A percentile compares a stretch with the other conserved stretches of the same genome.
Evolutionary conservation across 1,140 invertebrate genomes (phyloP).

Genomic region (Aphis gossypii): DNA sequence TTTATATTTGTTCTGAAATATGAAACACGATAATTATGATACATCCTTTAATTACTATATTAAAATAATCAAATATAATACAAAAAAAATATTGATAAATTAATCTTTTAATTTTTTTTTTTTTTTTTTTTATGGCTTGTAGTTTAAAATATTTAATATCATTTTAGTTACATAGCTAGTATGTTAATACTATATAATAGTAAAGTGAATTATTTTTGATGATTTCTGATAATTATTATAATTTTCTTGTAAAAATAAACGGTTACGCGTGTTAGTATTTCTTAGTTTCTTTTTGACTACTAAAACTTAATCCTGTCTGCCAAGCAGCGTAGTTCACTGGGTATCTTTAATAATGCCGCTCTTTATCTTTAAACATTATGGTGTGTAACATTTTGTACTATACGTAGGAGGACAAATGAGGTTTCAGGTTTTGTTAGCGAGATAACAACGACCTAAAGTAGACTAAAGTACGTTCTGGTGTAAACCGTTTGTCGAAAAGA

Average conservation of each 20-base stretch:
- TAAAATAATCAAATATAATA: neutral
- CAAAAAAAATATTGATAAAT: too few species aligned
- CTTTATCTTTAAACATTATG: conserved; percentile 3
- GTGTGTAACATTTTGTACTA: neutral
- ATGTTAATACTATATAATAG: neutral
- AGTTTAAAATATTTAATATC: neutral
- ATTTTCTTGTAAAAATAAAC: neutral
- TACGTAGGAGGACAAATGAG: neutral
- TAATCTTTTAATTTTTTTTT: neutral
- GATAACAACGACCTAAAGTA: conserved; percentile 1
- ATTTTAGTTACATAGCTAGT: neutral
- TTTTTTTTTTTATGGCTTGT: neutral
- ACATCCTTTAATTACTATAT: neutral
- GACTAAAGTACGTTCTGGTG: neutral
- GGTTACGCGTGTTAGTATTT: neutral
- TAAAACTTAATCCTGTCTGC: neutral
- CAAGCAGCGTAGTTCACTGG: neutral
- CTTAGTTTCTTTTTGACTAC: neutral
- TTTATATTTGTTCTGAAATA: neutral
- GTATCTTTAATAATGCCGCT: neutral
- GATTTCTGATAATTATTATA: neutral
- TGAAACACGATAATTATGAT: neutral
- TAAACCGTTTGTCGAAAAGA: conserved; percentile 24
- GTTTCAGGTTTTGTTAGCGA: neutral
- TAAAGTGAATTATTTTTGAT: neutral